phyloP scores from a whole-genome alignment of 2,797 vertebrate genomes.

The Acanthis flammea region DNA sequence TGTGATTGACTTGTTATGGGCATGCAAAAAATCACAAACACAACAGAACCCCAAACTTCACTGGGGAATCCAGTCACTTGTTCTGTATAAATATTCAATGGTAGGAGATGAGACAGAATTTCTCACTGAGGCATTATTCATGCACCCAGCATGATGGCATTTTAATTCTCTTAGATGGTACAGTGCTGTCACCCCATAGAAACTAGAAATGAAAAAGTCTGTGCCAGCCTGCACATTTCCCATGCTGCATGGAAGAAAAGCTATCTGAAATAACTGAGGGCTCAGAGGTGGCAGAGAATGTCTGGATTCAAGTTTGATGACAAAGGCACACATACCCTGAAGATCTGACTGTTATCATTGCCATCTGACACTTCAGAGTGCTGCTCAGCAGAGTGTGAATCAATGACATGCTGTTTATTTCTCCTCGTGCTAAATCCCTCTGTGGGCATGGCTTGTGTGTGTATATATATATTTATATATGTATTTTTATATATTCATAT shows the following conservation, averaged over 20 bases:
- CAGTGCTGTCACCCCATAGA: neutral
- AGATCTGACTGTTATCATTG: neutral
- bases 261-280: neutral
- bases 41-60: neutral
- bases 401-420: neutral
- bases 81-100: neutral
- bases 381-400: neutral
- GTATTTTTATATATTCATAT: no score
- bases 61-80: neutral
- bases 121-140: neutral
- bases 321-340: neutral
- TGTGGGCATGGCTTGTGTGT: neutral
- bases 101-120: neutral
- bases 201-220: neutral
- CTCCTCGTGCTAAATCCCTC: neutral
- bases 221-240: neutral
- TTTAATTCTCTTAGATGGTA: neutral
- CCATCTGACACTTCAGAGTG: neutral
- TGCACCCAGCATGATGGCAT: neutral
- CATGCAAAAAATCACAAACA: neutral
- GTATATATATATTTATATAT: fast-evolving
- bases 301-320: slow-evolving; percentile 7
- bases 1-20: neutral
- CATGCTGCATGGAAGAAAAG: neutral
- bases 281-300: neutral